phyloP scores from a whole-genome alignment of 2,797 vertebrate genomes.

The Sebastiscus tertius region DNA sequence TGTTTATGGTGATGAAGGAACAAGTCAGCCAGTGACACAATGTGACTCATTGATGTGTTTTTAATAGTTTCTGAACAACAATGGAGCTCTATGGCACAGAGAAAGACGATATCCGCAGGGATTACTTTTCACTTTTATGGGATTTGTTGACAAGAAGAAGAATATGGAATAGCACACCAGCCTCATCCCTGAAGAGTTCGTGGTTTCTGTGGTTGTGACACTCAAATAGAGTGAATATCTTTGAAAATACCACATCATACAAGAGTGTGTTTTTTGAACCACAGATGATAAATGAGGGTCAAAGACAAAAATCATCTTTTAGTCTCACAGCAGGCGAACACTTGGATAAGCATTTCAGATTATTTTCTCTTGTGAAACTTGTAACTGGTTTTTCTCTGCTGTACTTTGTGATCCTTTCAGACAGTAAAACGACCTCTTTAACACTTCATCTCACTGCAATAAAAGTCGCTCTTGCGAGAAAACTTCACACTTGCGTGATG shows the following conservation, averaged over 20 bases:
- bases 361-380: slow-evolving; percentile 13
- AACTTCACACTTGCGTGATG: neutral
- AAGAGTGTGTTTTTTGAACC: neutral
- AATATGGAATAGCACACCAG: neutral
- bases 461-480: neutral
- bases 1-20: neutral
- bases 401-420: neutral
- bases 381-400: neutral
- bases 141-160: neutral
- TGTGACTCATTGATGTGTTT: neutral
- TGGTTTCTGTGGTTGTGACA: slow-evolving; percentile 3
- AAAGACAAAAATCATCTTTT: neutral
- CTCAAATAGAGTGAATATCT: neutral
- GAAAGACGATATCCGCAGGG: neutral
- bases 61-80: neutral
- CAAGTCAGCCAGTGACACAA: neutral
- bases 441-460: neutral
- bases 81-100: neutral
- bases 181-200: neutral
- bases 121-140: neutral
- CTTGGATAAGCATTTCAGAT: neutral
- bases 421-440: neutral
- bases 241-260: slow-evolving; percentile 18
- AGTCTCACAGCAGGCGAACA: neutral
- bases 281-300: slow-evolving; percentile 1